These are phyloP conservation scores for Lucilia sericata DNA, from an alignment of 1,140 invertebrate genomes.

Conservation along the genomic window DNA sequence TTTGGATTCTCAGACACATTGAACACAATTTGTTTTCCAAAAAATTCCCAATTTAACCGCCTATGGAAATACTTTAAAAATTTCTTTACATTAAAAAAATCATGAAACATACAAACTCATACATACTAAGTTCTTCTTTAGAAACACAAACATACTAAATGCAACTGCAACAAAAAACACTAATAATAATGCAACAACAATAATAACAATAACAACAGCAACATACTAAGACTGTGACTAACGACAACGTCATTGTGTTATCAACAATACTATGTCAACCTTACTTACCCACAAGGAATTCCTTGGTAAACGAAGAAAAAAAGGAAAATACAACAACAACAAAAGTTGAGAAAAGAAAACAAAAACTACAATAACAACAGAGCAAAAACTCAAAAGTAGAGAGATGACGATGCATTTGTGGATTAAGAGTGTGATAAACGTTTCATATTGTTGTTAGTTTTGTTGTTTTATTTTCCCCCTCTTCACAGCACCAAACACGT, in stretches of 20 bases:
- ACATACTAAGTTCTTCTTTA: neutral
- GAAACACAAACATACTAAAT: constrained; percentile 4
- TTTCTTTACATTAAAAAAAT: neutral
- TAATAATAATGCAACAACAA: constrained; percentile 20
- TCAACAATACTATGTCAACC: constrained; percentile 40
- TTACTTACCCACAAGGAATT: constrained; percentile 41
- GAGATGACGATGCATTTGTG: constrained; percentile 42
- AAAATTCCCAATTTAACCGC: neutral
- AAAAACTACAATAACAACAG: neutral
- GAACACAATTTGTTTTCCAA: neutral
- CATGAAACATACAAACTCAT: neutral
- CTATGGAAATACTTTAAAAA: neutral
- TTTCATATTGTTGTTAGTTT: neutral
- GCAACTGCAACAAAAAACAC: constrained; percentile 30
- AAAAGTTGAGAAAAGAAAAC: constrained; percentile 4
- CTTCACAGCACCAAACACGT: neutral
- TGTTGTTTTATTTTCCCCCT: no score
- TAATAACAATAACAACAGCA: neutral
- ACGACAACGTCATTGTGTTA: constrained; percentile 43
- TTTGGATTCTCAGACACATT: no score
- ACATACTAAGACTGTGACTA: constrained; percentile 39
- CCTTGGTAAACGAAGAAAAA: constrained; percentile 28
- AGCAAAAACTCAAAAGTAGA: neutral
- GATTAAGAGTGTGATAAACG: constrained; percentile 44
- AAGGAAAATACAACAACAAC: neutral